Percentiles rank a stretch among this genome's conserved stretches.
Conservation (phyloP, 2,797 vertebrate genomes). For the Diglossa cyanea region DNA sequence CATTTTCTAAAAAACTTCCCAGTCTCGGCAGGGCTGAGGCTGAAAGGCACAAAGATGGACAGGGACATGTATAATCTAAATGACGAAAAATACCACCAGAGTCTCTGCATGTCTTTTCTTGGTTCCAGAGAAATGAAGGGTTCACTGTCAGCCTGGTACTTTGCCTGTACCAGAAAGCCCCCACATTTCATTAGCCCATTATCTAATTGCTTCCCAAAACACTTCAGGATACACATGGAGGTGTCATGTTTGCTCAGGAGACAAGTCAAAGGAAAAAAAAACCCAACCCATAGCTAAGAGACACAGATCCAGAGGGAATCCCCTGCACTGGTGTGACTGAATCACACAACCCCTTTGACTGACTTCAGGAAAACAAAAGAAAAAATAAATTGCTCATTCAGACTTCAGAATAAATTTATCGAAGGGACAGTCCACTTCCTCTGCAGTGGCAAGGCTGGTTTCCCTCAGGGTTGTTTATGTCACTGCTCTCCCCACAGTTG, state of each 20-base stretch:
- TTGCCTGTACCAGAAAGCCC: background rate
- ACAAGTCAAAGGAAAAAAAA: background rate
- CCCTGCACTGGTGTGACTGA: background rate
- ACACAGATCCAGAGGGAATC: slow-evolving; percentile 9
- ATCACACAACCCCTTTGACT: background rate
- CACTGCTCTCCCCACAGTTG: accelerated
- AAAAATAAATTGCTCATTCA: background rate
- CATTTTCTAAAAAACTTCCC: background rate
- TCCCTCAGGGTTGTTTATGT: background rate
- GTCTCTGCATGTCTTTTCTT: background rate
- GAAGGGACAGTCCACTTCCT: background rate
- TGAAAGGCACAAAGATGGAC: background rate
- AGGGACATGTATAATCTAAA: background rate
- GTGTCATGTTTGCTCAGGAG: background rate
- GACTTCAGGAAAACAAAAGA: background rate
- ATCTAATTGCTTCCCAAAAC: slow-evolving; percentile 22
- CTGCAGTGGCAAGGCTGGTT: background rate
- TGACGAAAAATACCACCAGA: background rate
- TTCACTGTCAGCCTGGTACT: background rate
- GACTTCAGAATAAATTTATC: background rate
- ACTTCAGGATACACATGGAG: background rate
- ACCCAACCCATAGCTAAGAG: background rate
- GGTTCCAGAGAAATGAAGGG: background rate
- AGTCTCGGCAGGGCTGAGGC: background rate
- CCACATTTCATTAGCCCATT: background rate